These are phyloP conservation scores for Ophthalmotilapia sp. DNA, from an alignment of 2,113 vertebrate genomes.

Conservation along the genomic window DNA sequence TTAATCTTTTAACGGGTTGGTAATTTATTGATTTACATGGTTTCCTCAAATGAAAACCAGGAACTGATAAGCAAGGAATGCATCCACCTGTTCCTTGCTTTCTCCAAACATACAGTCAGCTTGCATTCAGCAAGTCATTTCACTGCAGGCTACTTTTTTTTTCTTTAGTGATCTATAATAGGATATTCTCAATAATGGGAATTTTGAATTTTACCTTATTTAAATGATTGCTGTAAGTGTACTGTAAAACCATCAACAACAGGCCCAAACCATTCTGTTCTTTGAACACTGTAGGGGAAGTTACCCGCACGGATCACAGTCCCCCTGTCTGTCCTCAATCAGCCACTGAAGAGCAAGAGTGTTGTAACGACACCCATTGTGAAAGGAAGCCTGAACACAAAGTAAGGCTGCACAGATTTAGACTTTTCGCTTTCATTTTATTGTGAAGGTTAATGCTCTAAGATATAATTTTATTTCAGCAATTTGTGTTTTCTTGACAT, in stretches of 20 bases:
- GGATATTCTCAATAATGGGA: background rate
- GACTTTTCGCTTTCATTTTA: background rate
- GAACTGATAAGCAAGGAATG: background rate
- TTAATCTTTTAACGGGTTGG: background rate
- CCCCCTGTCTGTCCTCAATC: conserved; percentile 92
- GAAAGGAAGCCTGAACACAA: conserved; percentile 90
- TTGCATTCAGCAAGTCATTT: background rate
- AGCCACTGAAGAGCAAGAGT: conserved; percentile 92
- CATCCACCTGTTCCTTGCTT: background rate
- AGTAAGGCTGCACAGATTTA: conserved; percentile 70
- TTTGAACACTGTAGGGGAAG: conserved; percentile 77
- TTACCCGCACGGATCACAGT: conserved; percentile 91
- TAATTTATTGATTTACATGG: background rate
- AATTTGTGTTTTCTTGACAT: background rate
- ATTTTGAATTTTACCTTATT: background rate
- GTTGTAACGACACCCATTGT: conserved; percentile 90
- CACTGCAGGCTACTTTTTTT: background rate
- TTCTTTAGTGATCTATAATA: background rate
- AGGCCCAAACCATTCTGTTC: background rate
- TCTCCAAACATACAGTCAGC: background rate
- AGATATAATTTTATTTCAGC: background rate
- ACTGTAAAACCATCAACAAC: background rate
- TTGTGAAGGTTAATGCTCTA: background rate
- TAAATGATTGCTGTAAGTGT: background rate
- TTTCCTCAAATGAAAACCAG: background rate